These are phyloP conservation scores for Amblyopsis hoosieri DNA, from an alignment of 2,797 vertebrate species.

Conservation along the genomic window DNA sequence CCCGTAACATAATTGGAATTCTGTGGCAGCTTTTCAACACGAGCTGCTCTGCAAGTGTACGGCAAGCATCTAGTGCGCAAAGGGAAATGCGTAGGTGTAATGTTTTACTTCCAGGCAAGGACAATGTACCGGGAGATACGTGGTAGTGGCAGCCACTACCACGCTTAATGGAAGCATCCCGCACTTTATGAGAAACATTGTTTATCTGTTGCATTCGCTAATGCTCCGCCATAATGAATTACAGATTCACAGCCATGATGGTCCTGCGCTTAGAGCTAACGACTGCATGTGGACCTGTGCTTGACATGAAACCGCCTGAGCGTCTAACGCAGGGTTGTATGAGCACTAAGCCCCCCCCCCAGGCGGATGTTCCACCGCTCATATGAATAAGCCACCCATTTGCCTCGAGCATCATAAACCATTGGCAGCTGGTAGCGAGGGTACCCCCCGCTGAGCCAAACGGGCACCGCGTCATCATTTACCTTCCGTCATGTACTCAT, in stretches of 20 bases:
- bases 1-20: conserved; percentile 2
- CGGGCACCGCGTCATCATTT: conserved; percentile 27
- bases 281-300: conserved; percentile 38
- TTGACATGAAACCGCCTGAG: conserved; percentile 44
- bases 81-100: conserved; percentile 34
- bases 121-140: conserved; percentile 23
- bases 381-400: conserved; percentile 15
- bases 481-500: conserved; percentile 23
- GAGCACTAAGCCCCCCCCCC: conserved; percentile 38
- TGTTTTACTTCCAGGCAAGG: conserved; percentile 29
- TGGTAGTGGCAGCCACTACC: conserved; percentile 22
- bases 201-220: conserved; percentile 51
- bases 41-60: conserved; percentile 16
- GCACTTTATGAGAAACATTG: conserved; percentile 31
- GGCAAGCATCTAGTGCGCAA: conserved; percentile 3
- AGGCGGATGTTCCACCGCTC: conserved; percentile 20
- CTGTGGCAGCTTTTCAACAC: conserved; percentile 22
- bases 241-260: conserved; percentile 53
- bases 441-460: conserved; percentile 24
- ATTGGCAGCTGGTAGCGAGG: conserved; percentile 17
- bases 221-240: conserved; percentile 56
- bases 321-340: conserved; percentile 57
- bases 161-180: conserved; percentile 26
- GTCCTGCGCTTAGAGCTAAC: conserved; percentile 49
- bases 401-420: conserved; percentile 15